phyloP scores from a whole-genome alignment of 1,140 invertebrate species.

The Nymphalis io region DNA sequence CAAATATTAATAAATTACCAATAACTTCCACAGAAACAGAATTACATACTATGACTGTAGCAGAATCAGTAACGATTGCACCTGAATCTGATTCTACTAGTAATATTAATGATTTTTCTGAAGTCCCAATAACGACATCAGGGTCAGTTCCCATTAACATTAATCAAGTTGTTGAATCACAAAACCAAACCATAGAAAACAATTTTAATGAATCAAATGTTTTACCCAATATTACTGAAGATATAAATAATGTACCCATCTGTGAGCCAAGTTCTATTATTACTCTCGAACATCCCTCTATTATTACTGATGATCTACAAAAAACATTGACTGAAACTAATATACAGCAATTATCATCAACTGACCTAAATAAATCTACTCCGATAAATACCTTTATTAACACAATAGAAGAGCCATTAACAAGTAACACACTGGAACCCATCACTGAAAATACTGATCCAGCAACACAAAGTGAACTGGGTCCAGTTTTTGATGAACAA shows the following conservation, averaged over 20 bases:
- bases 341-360: slow-evolving; percentile 12
- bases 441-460: neutral
- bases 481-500: slow-evolving; percentile 14
- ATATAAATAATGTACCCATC: neutral
- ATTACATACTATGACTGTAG: slow-evolving; percentile 42
- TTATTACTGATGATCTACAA: slow-evolving; percentile 18
- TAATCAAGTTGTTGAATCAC: slow-evolving; percentile 23
- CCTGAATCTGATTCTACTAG: slow-evolving; percentile 26
- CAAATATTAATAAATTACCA: slow-evolving; percentile 45
- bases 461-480: neutral
- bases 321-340: slow-evolving; percentile 14
- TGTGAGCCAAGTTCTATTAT: slow-evolving; percentile 20
- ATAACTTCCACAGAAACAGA: slow-evolving; percentile 38
- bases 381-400: slow-evolving; percentile 13
- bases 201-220: slow-evolving; percentile 22
- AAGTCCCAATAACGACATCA: slow-evolving; percentile 29
- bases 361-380: slow-evolving; percentile 2
- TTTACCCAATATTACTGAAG: slow-evolving; percentile 2
- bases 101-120: slow-evolving; percentile 35
- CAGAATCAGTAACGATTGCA: slow-evolving; percentile 30
- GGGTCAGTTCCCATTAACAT: slow-evolving; percentile 16
- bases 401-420: slow-evolving; percentile 3
- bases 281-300: slow-evolving; percentile 21
- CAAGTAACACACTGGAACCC: neutral
- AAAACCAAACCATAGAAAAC: slow-evolving; percentile 9